These are phyloP conservation scores for Ceratothoa steindachneri DNA, from an alignment of 2,888 invertebrate species.

Conservation along the genomic window DNA sequence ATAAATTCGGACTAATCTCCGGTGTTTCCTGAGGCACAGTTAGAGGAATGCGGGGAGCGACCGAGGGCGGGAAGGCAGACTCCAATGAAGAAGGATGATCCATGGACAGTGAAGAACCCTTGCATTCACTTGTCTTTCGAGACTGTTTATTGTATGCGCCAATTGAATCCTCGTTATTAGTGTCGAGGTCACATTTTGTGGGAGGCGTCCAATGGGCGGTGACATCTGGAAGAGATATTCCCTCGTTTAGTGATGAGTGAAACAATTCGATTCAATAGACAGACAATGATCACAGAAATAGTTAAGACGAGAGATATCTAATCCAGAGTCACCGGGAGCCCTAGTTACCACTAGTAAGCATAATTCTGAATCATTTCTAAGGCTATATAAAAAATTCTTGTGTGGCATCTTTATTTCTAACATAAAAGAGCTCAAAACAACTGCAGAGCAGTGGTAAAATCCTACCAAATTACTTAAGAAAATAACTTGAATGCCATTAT, in stretches of 20 bases:
- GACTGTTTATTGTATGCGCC: not conserved
- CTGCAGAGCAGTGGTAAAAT: no score
- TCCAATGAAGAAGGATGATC: not conserved
- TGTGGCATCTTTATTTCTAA: not conserved
- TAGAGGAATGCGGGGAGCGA: not conserved
- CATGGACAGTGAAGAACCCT: not conserved
- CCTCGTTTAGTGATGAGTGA: not conserved
- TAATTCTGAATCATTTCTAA: not conserved
- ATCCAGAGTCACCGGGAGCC: not conserved
- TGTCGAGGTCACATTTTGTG: not conserved
- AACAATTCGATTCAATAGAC: not conserved
- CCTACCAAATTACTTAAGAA: no score
- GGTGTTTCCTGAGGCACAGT: not conserved
- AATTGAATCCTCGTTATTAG: not conserved
- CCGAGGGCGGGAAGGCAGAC: not conserved
- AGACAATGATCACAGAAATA: not conserved
- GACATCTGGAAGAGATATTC: slow-evolving; percentile 9
- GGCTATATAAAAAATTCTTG: not conserved
- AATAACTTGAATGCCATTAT: no score
- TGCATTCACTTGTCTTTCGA: not conserved
- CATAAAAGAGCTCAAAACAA: no score
- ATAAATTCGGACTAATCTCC: not conserved
- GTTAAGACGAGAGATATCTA: not conserved
- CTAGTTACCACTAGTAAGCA: no score
- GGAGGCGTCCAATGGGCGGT: not conserved